These are phyloP conservation scores for Leptodactylus fallax DNA, from an alignment of 2,797 vertebrate genomes.

Conservation along the genomic window DNA sequence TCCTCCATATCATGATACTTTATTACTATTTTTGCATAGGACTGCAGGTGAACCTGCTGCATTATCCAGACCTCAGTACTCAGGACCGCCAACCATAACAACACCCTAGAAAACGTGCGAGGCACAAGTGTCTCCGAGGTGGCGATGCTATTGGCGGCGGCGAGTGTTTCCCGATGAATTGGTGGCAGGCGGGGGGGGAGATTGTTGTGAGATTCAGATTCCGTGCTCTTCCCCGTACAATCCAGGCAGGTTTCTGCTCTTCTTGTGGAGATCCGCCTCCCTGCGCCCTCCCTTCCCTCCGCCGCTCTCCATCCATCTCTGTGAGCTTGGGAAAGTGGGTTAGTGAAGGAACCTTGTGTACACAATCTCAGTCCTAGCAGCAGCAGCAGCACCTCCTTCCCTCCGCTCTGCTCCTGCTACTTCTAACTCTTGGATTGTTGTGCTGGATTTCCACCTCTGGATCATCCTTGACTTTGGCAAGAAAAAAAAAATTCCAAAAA, in stretches of 20 bases:
- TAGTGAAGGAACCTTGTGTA: constrained; percentile 72
- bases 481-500: not conserved
- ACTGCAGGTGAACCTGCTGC: not conserved
- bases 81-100: not conserved
- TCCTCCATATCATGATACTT: not conserved
- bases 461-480: not conserved
- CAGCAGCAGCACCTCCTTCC: not conserved
- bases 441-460: not conserved
- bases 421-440: constrained; percentile 45
- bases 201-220: constrained; percentile 53
- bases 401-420: not conserved
- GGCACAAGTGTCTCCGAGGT: not conserved
- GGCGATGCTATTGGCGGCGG: not conserved
- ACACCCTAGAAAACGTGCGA: constrained; percentile 9
- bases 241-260: constrained; percentile 39
- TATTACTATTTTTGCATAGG: not conserved
- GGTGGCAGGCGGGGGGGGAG: constrained; percentile 11
- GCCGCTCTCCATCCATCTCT: constrained; percentile 62
- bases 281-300: constrained; percentile 55
- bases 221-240: constrained; percentile 16
- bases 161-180: constrained; percentile 26
- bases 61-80: not conserved
- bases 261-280: constrained; percentile 33
- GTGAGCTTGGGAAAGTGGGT: constrained; percentile 78
- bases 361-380: constrained; percentile 70